Evolutionary conservation across 2,797 vertebrate species (phyloP).

Genomic region (Balearica regulorum): DNA sequence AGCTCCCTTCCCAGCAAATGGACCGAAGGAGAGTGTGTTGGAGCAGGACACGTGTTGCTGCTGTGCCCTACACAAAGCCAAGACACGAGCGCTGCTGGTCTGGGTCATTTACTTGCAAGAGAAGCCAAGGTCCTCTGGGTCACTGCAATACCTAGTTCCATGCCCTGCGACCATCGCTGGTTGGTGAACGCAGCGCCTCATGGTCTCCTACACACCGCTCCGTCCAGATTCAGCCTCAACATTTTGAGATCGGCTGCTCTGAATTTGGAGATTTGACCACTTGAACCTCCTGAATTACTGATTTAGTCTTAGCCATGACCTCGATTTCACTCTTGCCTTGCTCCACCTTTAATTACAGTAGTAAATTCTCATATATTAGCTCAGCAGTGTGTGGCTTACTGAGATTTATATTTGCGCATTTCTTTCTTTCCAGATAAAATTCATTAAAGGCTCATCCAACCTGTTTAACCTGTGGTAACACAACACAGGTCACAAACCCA

Average conservation of each 20-base stretch:
- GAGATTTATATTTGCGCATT: neutral
- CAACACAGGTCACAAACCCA: neutral
- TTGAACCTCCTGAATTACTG: neutral
- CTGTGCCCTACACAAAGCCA: neutral
- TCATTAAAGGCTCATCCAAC: neutral
- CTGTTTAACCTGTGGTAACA: neutral
- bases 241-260: neutral
- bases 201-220: neutral
- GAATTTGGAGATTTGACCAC: neutral
- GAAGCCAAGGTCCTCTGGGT: neutral
- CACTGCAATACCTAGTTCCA: neutral
- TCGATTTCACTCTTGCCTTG: neutral
- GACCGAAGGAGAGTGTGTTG: accelerated
- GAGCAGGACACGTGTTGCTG: neutral
- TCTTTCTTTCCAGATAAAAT: neutral
- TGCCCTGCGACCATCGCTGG: neutral
- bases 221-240: neutral
- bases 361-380: neutral
- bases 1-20: neutral
- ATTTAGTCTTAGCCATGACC: neutral
- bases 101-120: neutral
- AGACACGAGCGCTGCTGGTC: neutral
- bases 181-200: neutral
- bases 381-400: neutral
- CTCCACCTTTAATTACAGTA: neutral